phyloP scores from a whole-genome alignment of 2,888 invertebrate species.

The Myathropa florea region DNA sequence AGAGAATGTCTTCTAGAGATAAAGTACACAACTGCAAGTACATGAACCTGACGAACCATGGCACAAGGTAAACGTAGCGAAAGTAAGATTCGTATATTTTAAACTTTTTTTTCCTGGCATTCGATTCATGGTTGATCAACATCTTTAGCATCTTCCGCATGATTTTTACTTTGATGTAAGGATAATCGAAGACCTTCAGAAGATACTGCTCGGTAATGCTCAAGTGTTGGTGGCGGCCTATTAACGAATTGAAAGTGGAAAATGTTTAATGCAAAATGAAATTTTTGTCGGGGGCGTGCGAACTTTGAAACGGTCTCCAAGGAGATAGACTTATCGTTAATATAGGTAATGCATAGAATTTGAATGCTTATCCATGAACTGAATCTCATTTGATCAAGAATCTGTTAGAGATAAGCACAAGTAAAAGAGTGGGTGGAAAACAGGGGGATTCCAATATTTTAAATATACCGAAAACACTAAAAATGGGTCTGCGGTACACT shows the following conservation, averaged over 20 bases:
- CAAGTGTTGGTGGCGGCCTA: slow-evolving; percentile 4
- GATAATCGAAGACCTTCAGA: slow-evolving; percentile 26
- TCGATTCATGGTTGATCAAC: slow-evolving; percentile 36
- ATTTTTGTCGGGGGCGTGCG: not conserved
- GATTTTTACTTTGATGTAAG: slow-evolving; percentile 39
- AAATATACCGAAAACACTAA: no score
- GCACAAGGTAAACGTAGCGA: slow-evolving; percentile 15
- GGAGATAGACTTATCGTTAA: not conserved
- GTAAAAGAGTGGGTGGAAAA: no score
- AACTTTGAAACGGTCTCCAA: not conserved
- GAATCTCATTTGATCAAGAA: no score
- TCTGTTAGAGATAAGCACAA: no score
- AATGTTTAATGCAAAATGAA: not conserved
- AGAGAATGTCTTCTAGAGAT: not conserved
- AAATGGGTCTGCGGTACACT: no score
- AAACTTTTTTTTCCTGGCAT: not conserved
- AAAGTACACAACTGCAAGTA: not conserved
- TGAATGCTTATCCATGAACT: not conserved
- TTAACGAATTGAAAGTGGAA: slow-evolving; percentile 1
- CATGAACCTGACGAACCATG: not conserved
- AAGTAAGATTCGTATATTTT: slow-evolving; percentile 6
- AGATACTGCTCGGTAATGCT: slow-evolving; percentile 18
- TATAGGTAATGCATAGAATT: not conserved
- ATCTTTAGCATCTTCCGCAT: slow-evolving; percentile 35
- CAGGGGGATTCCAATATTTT: no score